A percentile compares a stretch with the other conserved stretches of the same genome.
Evolutionary conservation across 2,797 vertebrate species (phyloP).

Genomic region (Orientallactaga sibirica): DNA sequence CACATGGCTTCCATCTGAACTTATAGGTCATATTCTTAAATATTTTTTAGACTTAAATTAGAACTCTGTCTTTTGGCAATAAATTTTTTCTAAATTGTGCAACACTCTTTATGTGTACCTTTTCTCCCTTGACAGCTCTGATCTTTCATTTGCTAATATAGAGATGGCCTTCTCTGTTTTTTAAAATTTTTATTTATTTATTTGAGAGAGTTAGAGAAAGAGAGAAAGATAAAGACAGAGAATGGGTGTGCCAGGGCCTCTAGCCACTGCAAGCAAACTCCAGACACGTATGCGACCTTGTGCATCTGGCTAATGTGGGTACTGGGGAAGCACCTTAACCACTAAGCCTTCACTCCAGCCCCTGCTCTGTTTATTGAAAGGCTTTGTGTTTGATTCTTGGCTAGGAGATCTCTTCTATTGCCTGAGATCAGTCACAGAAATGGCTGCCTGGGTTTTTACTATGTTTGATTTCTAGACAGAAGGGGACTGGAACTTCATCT

Average conservation of each 20-base stretch:
- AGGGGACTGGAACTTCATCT: not conserved
- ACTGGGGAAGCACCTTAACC: too few species aligned
- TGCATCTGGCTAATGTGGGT: too few species aligned
- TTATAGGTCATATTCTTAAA: not conserved
- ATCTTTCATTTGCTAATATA: not conserved
- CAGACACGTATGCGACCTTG: too few species aligned
- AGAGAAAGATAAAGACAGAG: too few species aligned
- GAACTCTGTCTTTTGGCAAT: not conserved
- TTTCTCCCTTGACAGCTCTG: not conserved
- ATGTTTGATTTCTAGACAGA: not conserved
- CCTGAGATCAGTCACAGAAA: not conserved
- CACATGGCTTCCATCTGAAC: not conserved
- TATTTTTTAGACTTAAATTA: not conserved
- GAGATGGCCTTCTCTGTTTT: not conserved
- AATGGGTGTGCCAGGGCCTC: too few species aligned
- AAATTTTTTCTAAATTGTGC: not conserved
- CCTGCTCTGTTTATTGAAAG: not conserved
- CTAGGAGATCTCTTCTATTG: not conserved
- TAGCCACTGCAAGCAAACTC: too few species aligned
- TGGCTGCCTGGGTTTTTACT: not conserved
- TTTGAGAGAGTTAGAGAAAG: too few species aligned
- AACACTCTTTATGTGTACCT: not conserved
- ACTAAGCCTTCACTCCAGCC: too few species aligned
- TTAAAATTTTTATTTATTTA: too few species aligned
- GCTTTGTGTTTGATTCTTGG: not conserved